Percentiles rank a stretch among this genome's conserved stretches.
phyloP scores from a whole-genome alignment of 2,113 vertebrate genomes.

The Microcebus griseorufus region DNA sequence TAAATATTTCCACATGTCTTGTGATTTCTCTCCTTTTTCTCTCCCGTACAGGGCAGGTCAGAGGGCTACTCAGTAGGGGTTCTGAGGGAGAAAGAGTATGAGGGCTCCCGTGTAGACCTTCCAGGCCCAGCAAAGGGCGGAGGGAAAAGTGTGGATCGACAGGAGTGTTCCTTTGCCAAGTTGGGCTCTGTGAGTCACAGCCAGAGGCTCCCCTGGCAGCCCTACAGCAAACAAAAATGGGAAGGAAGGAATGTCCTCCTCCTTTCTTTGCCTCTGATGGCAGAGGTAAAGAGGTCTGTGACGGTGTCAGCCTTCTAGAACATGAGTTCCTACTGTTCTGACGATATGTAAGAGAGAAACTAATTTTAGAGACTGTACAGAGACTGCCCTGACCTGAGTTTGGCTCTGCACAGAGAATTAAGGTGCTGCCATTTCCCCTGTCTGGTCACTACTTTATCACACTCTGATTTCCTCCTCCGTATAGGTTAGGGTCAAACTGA shows the following conservation, averaged over 20 bases:
- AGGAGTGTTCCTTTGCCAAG: neutral
- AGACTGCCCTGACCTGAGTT: neutral
- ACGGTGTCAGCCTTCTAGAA: neutral
- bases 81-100: neutral
- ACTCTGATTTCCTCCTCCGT: neutral
- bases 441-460: neutral
- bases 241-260: neutral
- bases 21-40: neutral
- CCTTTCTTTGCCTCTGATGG: neutral
- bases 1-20: slow-evolving; percentile 2
- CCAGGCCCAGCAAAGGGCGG: neutral
- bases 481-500: neutral
- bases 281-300: neutral
- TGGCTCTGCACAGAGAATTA: neutral
- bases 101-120: neutral
- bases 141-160: neutral
- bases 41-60: neutral
- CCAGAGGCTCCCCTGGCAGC: neutral
- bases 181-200: neutral
- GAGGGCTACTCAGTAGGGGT: neutral
- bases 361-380: neutral
- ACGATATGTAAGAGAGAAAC: neutral
- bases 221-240: no score
- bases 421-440: neutral
- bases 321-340: neutral